Evolutionary conservation across 1,140 invertebrate genomes (phyloP).

Genomic region (Zeugodacus cucurbitae): DNA sequence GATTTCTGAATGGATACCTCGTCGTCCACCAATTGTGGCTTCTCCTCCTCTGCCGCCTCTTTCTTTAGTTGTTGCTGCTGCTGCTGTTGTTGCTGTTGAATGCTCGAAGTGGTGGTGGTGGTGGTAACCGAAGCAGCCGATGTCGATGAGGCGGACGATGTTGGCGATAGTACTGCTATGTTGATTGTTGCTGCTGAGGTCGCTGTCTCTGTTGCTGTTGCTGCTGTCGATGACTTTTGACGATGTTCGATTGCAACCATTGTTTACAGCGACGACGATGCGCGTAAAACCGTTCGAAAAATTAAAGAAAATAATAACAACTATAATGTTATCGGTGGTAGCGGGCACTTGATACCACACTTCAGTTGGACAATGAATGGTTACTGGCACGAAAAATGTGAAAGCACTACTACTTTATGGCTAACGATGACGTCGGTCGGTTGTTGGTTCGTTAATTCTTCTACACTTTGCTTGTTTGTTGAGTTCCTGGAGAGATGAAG

Average conservation of each 20-base stretch:
- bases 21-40: not conserved
- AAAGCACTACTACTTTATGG: not conserved
- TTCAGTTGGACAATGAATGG: not conserved
- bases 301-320: not conserved
- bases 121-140: constrained; percentile 40
- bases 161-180: constrained; percentile 38
- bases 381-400: not conserved
- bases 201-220: constrained; percentile 42
- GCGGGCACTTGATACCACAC: constrained; percentile 5
- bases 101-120: constrained; percentile 25
- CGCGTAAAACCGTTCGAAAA: not conserved
- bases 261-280: constrained; percentile 37
- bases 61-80: constrained; percentile 3
- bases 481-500: not conserved
- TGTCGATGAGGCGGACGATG: constrained; percentile 40
- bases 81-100: constrained; percentile 43
- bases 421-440: not conserved
- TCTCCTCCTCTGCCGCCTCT: not conserved
- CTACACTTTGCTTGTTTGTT: not conserved
- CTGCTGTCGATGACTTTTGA: constrained; percentile 52
- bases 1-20: not conserved
- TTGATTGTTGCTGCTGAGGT: constrained; percentile 41
- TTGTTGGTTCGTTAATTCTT: not conserved
- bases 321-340: constrained; percentile 1
- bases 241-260: constrained; percentile 50